Evolutionary conservation across 2,113 vertebrate genomes (phyloP).

Genomic region (Redunca redunca): DNA sequence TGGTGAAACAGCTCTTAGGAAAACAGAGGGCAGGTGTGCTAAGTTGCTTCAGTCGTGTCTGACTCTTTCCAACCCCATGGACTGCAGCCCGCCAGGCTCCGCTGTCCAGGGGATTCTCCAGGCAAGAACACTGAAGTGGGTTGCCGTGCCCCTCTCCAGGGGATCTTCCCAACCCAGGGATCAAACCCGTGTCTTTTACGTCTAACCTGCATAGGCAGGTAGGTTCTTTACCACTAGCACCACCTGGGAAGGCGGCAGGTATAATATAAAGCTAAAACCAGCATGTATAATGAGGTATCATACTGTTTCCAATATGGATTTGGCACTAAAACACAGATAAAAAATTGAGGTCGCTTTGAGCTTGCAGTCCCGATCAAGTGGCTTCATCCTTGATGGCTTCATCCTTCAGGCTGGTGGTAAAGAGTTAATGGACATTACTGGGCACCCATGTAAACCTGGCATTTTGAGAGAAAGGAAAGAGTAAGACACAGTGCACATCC

Average conservation of each 20-base stretch:
- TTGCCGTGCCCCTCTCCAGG: background rate
- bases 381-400: background rate
- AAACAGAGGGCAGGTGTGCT: background rate
- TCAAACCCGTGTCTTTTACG: background rate
- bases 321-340: background rate
- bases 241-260: background rate
- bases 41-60: background rate
- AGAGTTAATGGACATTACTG: background rate
- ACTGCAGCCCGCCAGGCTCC: background rate
- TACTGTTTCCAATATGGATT: background rate
- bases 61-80: background rate
- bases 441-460: background rate
- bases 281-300: background rate
- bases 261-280: background rate
- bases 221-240: background rate
- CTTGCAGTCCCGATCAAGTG: background rate
- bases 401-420: background rate
- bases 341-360: background rate
- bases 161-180: background rate
- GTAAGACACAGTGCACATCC: background rate
- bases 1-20: background rate
- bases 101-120: background rate
- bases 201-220: background rate
- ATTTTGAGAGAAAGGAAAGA: background rate
- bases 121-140: background rate